phyloP scores from a whole-genome alignment of 2,797 vertebrate species.

The Spatula clypeata region DNA sequence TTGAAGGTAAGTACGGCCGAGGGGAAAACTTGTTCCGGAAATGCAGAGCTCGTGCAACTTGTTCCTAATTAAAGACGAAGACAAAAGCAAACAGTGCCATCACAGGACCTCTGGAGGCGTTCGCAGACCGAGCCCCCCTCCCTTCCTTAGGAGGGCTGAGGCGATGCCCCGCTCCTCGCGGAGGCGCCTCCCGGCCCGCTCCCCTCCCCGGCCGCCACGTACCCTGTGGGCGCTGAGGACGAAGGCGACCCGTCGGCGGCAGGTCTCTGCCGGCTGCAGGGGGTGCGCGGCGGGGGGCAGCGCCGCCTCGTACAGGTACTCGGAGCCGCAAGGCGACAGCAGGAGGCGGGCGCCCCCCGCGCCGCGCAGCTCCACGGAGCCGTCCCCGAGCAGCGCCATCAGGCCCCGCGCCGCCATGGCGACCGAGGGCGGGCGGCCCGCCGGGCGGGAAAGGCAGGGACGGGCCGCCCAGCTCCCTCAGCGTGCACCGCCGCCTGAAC shows the following conservation, averaged over 20 bases:
- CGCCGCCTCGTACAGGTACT: conserved; percentile 86
- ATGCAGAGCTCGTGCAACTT: conserved; percentile 84
- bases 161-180: rapidly evolving
- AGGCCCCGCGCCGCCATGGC: not conserved
- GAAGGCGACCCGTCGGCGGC: conserved; percentile 90
- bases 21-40: conserved; percentile 91
- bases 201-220: not conserved
- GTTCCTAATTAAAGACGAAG: conserved; percentile 68
- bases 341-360: conserved; percentile 82
- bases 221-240: conserved; percentile 89
- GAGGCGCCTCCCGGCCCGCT: too few species aligned
- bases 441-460: rapidly evolving
- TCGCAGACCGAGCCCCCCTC: rapidly evolving
- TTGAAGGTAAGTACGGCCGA: conserved; percentile 88
- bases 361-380: conserved; percentile 87
- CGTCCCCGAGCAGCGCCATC: conserved; percentile 89
- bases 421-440: too few species aligned
- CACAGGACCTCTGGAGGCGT: too few species aligned
- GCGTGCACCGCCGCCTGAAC: too few species aligned
- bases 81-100: not conserved
- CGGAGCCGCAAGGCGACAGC: conserved; percentile 91
- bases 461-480: not conserved
- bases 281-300: conserved; percentile 77
- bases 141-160: too few species aligned
- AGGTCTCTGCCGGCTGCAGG: conserved; percentile 76